These are phyloP conservation scores for Hydrocynus forskahlii DNA, from an alignment of 2,797 vertebrate species.

Conservation along the genomic window DNA sequence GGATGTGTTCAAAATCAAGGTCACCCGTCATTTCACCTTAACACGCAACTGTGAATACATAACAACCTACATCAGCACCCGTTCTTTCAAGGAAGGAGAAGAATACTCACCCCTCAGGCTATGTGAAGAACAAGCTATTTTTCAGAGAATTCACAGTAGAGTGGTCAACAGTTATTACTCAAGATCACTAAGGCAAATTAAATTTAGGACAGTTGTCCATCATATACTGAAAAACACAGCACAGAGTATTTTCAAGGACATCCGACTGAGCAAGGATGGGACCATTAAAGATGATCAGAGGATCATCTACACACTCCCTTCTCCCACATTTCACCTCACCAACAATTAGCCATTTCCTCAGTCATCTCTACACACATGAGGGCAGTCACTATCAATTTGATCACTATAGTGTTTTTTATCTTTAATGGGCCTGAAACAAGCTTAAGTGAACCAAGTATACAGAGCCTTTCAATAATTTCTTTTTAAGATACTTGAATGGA, in stretches of 20 bases:
- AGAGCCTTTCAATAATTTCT: neutral
- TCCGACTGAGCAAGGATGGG: slow-evolving; percentile 41
- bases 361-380: slow-evolving; percentile 12
- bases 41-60: slow-evolving; percentile 35
- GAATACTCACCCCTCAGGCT: neutral
- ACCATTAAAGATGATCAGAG: slow-evolving; percentile 74
- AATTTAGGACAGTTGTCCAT: too few species aligned
- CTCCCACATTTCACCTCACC: slow-evolving; percentile 73
- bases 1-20: slow-evolving; percentile 50
- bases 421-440: neutral
- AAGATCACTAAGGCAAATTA: neutral
- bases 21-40: slow-evolving; percentile 43
- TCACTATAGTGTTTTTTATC: neutral
- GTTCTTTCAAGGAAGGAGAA: neutral
- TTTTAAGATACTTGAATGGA: neutral
- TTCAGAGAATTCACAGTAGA: neutral
- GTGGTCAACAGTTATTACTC: neutral
- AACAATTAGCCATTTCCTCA: slow-evolving; percentile 71
- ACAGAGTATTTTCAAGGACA: neutral
- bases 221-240: neutral
- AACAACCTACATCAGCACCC: slow-evolving; percentile 4
- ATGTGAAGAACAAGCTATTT: neutral
- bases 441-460: neutral
- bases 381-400: neutral
- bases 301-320: slow-evolving; percentile 76